These are phyloP conservation scores for Ctenopoma kingsleyae DNA, from an alignment of 2,797 vertebrate species.

Conservation along the genomic window DNA sequence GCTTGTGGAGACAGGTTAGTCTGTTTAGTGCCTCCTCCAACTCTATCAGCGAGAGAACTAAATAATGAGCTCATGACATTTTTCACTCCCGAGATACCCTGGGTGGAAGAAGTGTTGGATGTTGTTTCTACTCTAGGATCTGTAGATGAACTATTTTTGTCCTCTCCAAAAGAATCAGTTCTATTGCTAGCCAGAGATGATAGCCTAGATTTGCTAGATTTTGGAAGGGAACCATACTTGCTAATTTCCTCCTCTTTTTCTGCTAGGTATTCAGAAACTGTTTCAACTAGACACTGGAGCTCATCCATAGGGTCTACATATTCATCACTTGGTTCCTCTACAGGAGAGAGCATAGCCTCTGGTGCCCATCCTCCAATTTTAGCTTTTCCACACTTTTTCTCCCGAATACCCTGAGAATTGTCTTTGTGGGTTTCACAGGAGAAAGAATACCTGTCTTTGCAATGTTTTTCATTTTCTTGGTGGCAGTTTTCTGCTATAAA, in stretches of 20 bases:
- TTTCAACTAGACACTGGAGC: conserved; percentile 96
- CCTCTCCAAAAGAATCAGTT: conserved; percentile 78
- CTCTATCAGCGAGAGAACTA: conserved; percentile 88
- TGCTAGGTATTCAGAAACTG: conserved; percentile 96
- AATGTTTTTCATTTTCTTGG: conserved; percentile 55
- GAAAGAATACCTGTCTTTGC: conserved; percentile 59
- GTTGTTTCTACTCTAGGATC: conserved; percentile 65
- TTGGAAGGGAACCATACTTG: conserved; percentile 89
- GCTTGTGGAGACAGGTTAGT: conserved; percentile 72
- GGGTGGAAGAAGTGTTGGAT: conserved; percentile 57
- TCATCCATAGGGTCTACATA: conserved; percentile 94
- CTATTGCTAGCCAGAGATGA: conserved; percentile 78
- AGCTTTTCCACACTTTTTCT: conserved; percentile 76
- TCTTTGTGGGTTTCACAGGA: conserved; percentile 65
- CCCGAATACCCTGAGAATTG: conserved; percentile 62
- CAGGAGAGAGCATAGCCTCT: conserved; percentile 85
- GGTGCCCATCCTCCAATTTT: conserved; percentile 78
- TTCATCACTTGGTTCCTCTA: conserved; percentile 88
- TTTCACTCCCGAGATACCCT: conserved; percentile 85
- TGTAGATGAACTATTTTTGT: conserved; percentile 58
- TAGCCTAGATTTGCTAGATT: conserved; percentile 83
- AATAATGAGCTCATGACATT: conserved; percentile 90
- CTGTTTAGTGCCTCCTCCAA: conserved; percentile 87
- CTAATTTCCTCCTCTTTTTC: conserved; percentile 98
- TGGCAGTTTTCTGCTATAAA: conserved; percentile 63